Conservation (phyloP, 1,140 invertebrate species). For the Diuraphis noxia region DNA sequence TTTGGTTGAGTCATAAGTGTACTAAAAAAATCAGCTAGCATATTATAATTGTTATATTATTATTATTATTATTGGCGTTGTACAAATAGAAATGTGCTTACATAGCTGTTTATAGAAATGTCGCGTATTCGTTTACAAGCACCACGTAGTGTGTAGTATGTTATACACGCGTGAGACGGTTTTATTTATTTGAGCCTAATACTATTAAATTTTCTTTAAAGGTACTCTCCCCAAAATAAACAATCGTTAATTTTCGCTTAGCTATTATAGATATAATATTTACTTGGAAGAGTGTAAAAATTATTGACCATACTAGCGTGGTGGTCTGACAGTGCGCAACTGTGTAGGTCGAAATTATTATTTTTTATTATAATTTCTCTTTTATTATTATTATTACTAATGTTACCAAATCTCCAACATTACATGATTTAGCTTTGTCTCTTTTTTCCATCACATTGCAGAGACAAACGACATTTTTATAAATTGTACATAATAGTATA, state of each 20-base stretch:
- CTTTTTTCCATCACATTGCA: neutral
- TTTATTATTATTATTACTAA: neutral
- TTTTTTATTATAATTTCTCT: neutral
- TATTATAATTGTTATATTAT: no score
- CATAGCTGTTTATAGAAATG: neutral
- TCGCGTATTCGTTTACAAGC: no score
- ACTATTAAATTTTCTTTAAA: neutral
- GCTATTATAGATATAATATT: neutral
- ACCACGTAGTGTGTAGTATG: neutral
- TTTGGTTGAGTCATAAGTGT: neutral
- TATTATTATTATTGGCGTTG: neutral
- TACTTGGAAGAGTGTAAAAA: neutral
- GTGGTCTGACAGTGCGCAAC: neutral
- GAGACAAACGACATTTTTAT: neutral
- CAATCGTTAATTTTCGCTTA: slow-evolving; percentile 30
- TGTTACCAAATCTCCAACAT: neutral
- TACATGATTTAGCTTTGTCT: neutral
- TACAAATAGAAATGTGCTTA: slow-evolving; percentile 27
- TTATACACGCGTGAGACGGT: neutral
- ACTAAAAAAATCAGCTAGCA: neutral
- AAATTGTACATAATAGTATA: neutral
- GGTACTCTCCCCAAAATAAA: slow-evolving; percentile 21
- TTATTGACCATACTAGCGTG: neutral
- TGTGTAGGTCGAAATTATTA: slow-evolving; percentile 4
- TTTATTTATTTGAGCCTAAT: neutral